Percentiles rank a stretch among this genome's conserved stretches.
Conservation (phyloP, 2,113 vertebrate genomes). For the Egretta garzetta region DNA sequence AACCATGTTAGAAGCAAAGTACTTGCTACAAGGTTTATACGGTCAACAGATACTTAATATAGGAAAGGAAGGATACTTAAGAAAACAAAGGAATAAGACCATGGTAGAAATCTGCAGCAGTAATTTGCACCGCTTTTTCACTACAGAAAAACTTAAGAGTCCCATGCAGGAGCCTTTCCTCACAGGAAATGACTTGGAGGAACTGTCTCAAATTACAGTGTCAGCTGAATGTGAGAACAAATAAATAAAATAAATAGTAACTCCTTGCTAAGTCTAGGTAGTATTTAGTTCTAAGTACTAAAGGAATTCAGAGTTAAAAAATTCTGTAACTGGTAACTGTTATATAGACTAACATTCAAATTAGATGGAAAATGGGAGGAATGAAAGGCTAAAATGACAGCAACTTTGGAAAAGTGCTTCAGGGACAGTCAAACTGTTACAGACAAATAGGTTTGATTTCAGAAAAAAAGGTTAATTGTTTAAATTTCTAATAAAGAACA, state of each 20-base stretch:
- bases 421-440: not conserved
- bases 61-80: not conserved
- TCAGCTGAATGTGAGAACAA: not conserved
- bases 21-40: not conserved
- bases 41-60: not conserved
- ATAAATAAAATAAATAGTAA: not conserved
- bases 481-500: not conserved
- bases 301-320: not conserved
- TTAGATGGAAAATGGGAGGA: not conserved
- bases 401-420: not conserved
- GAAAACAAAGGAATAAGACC: not conserved
- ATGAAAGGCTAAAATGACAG: not conserved
- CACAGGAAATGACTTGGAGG: not conserved
- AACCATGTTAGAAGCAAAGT: not conserved
- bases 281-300: not conserved
- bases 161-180: not conserved
- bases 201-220: not conserved
- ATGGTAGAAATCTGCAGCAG: not conserved
- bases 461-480: not conserved
- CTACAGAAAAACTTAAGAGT: not conserved
- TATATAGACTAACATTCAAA: not conserved
- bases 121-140: not conserved
- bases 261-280: not conserved
- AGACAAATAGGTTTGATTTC: not conserved
- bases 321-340: not conserved